Conservation (phyloP, 2,113 vertebrate genomes). For the Hypanus sabinus region DNA sequence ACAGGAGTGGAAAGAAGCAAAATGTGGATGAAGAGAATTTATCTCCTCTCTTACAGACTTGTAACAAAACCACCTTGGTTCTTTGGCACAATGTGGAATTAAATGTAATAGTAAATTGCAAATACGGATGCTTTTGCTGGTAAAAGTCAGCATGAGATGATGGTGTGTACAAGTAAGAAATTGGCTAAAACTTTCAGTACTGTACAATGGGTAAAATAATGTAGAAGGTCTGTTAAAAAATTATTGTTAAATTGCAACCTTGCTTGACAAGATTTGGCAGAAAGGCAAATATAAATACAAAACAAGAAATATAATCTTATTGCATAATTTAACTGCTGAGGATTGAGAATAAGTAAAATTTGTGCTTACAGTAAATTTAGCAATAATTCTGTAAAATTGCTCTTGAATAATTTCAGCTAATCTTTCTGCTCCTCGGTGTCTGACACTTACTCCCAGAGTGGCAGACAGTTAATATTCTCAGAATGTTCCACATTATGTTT, state of each 20-base stretch:
- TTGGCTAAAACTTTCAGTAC: no score
- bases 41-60: not conserved
- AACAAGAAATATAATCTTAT: not conserved
- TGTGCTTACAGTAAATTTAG: not conserved
- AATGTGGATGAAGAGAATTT: not conserved
- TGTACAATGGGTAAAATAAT: no score
- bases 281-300: not conserved
- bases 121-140: not conserved
- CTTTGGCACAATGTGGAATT: not conserved
- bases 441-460: not conserved
- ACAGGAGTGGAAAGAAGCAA: not conserved
- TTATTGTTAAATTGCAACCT: no score
- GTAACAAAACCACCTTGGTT: not conserved
- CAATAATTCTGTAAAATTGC: not conserved
- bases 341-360: not conserved
- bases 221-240: no score
- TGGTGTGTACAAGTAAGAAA: no score
- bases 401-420: not conserved
- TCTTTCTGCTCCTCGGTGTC: not conserved
- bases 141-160: no score
- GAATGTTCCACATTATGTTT: conserved; percentile 66
- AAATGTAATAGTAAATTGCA: not conserved
- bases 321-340: not conserved
- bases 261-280: not conserved
- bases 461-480: conserved; percentile 39